A percentile compares a stretch with the other conserved stretches of the same genome.
Conservation (phyloP, 2,113 vertebrate species). For the Dascyllus trimaculatus region DNA sequence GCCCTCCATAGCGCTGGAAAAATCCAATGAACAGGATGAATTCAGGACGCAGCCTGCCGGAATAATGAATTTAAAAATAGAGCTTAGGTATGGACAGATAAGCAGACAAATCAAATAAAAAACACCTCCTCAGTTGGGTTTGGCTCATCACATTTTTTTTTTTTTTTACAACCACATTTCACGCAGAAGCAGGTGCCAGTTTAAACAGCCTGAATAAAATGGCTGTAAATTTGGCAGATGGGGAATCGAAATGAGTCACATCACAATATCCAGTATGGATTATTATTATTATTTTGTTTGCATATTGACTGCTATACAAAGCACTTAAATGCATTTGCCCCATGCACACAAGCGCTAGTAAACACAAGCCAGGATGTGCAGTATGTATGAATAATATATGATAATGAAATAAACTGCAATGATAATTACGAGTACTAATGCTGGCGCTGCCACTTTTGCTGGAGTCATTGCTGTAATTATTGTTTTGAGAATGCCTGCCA, state of each 20-base stretch:
- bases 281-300: too few species aligned
- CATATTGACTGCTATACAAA: too few species aligned
- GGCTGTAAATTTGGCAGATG: not conserved
- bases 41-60: not conserved
- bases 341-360: too few species aligned
- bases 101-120: not conserved
- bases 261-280: too few species aligned
- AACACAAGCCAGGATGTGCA: too few species aligned
- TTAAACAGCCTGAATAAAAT: constrained; percentile 9
- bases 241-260: not conserved
- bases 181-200: not conserved
- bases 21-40: not conserved
- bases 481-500: too few species aligned
- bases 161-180: constrained; percentile 18
- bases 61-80: constrained; percentile 10
- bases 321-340: too few species aligned
- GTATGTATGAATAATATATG: too few species aligned
- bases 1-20: not conserved
- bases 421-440: too few species aligned
- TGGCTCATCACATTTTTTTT: constrained; percentile 10
- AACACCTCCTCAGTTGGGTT: not conserved
- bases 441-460: too few species aligned
- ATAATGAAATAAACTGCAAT: too few species aligned
- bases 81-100: not conserved
- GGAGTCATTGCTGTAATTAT: too few species aligned